These are phyloP conservation scores for Novumbra hubbsi DNA, from an alignment of 2,797 vertebrate species.

Conservation along the genomic window DNA sequence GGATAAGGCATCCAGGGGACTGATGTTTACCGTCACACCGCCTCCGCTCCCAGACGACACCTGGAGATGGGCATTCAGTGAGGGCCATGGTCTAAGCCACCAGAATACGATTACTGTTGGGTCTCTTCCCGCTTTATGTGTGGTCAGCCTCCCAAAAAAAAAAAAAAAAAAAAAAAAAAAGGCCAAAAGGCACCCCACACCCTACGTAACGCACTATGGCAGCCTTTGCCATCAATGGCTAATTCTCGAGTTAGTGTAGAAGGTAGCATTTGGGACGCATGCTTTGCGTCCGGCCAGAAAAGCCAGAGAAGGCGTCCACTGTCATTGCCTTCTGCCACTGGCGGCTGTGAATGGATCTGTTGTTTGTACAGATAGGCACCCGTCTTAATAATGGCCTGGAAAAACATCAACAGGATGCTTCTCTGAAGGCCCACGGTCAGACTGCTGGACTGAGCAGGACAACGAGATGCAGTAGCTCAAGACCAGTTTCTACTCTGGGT, in stretches of 20 bases:
- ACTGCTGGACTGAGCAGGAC: background rate
- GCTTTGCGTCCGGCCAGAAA: constrained; percentile 6
- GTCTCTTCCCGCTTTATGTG: background rate
- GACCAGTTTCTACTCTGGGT: background rate
- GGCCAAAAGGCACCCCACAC: background rate
- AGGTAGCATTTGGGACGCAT: background rate
- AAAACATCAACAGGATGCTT: constrained; percentile 40
- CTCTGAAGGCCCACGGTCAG: constrained; percentile 17
- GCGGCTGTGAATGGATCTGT: constrained; percentile 27
- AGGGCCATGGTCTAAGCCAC: background rate
- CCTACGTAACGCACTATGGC: background rate
- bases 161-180: background rate
- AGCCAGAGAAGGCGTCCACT: background rate
- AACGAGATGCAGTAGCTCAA: background rate
- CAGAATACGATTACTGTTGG: constrained; percentile 12
- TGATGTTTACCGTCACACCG: constrained; percentile 41
- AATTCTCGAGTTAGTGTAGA: background rate
- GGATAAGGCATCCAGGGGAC: constrained; percentile 18
- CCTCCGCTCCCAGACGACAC: constrained; percentile 29
- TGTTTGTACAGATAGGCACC: constrained; percentile 25
- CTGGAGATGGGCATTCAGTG: constrained; percentile 19
- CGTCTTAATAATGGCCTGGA: constrained; percentile 29
- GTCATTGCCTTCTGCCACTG: background rate
- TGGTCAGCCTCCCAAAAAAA: constrained; percentile 18
- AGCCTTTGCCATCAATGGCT: background rate